These are phyloP conservation scores for Leucozona laternaria DNA, from an alignment of 2,888 invertebrate genomes.

Conservation along the genomic window DNA sequence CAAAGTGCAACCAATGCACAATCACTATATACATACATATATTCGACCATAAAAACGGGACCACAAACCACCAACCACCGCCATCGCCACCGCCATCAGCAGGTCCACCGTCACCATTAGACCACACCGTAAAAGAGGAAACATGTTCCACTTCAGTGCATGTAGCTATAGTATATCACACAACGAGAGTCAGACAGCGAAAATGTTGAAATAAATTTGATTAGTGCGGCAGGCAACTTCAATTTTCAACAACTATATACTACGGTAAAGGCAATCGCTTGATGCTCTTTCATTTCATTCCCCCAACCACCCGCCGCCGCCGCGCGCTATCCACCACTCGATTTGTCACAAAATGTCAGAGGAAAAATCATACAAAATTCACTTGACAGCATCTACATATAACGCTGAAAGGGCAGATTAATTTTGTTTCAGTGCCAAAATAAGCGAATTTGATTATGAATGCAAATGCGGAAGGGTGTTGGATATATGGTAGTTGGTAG, in stretches of 20 bases:
- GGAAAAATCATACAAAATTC: slow-evolving; percentile 4
- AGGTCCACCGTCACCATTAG: slow-evolving; percentile 8
- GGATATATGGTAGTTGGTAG: neutral
- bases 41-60: neutral
- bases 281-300: slow-evolving; percentile 33
- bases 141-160: slow-evolving; percentile 54
- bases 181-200: slow-evolving; percentile 34
- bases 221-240: slow-evolving; percentile 51
- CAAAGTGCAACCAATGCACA: slow-evolving; percentile 68
- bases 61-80: slow-evolving; percentile 1
- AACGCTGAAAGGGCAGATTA: slow-evolving; percentile 28
- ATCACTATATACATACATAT: neutral
- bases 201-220: slow-evolving; percentile 66
- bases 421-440: slow-evolving; percentile 44
- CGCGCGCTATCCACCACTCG: no score
- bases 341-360: slow-evolving; percentile 43
- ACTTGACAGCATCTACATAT: slow-evolving; percentile 27
- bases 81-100: neutral
- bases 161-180: neutral
- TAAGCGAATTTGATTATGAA: slow-evolving; percentile 10
- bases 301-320: neutral
- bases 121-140: slow-evolving; percentile 51
- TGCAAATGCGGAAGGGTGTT: neutral
- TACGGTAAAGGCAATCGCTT: slow-evolving; percentile 32
- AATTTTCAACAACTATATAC: neutral